Evolutionary conservation across 2,113 vertebrate species (phyloP).

Genomic region (Phainopepla nitens): DNA sequence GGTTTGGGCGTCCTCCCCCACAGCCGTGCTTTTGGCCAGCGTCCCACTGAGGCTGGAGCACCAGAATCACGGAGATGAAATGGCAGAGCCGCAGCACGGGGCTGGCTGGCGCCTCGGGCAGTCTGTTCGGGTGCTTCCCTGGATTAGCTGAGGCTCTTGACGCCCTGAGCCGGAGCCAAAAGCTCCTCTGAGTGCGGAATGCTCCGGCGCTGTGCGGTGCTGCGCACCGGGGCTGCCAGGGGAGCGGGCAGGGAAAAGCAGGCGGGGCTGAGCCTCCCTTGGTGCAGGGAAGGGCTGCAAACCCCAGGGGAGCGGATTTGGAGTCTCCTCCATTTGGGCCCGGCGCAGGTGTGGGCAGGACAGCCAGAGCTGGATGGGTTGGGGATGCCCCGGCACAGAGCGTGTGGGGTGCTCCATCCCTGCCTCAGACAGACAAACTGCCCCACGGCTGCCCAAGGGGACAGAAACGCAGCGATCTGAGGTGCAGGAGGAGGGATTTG

Average conservation of each 20-base stretch:
- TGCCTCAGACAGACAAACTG: neutral
- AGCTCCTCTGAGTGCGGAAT: fast-evolving
- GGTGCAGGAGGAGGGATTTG: neutral
- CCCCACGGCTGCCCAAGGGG: fast-evolving
- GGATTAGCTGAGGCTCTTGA: neutral
- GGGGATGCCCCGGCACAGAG: fast-evolving
- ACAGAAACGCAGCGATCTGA: neutral
- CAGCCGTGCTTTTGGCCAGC: neutral
- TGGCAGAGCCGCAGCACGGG: neutral
- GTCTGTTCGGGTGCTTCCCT: neutral
- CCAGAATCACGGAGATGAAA: neutral
- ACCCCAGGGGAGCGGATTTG: fast-evolving
- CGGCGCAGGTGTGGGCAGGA: fast-evolving
- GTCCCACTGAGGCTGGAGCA: fast-evolving
- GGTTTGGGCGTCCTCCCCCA: neutral
- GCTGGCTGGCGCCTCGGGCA: neutral
- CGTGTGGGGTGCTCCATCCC: fast-evolving
- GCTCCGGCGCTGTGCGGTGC: fast-evolving
- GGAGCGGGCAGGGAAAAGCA: neutral
- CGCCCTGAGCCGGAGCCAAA: neutral
- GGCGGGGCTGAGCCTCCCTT: fast-evolving
- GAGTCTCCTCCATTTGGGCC: fast-evolving
- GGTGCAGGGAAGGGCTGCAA: fast-evolving
- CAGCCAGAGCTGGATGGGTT: fast-evolving
- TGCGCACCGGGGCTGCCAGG: neutral